A percentile compares a stretch with the other conserved stretches of the same genome.
Evolutionary conservation across 1,140 invertebrate genomes (phyloP).

Genomic region (Diabrotica virgifera): DNA sequence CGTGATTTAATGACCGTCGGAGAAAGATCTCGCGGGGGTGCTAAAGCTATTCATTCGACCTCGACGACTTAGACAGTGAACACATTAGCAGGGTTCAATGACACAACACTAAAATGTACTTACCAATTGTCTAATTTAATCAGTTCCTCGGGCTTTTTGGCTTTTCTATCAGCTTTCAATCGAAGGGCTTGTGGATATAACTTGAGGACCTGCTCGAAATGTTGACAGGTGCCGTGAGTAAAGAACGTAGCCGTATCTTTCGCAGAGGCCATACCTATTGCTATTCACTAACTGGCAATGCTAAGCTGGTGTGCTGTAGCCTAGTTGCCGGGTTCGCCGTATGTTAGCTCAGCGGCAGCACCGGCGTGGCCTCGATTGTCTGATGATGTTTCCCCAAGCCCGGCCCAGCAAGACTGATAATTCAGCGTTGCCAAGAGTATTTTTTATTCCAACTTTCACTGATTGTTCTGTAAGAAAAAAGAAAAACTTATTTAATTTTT

Average conservation of each 20-base stretch:
- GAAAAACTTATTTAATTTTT: too few relatives aligned
- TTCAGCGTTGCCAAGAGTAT: slow-evolving; percentile 35
- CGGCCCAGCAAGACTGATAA: slow-evolving; percentile 42
- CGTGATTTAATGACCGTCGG: slow-evolving; percentile 61
- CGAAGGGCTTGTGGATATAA: slow-evolving; percentile 83
- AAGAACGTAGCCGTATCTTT: slow-evolving; percentile 89
- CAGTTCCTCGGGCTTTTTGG: slow-evolving; percentile 88
- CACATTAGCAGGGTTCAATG: slow-evolving; percentile 51
- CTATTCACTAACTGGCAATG: slow-evolving; percentile 50
- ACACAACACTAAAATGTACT: slow-evolving; percentile 54
- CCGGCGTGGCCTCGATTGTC: slow-evolving; percentile 37
- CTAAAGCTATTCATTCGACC: slow-evolving; percentile 53
- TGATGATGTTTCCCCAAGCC: slow-evolving; percentile 43
- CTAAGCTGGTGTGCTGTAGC: slow-evolving; percentile 33
- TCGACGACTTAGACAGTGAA: slow-evolving; percentile 38
- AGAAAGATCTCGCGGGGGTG: slow-evolving; percentile 57
- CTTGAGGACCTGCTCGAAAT: slow-evolving; percentile 84
- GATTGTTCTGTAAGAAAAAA: too few relatives aligned
- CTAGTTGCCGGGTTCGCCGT: slow-evolving; percentile 18
- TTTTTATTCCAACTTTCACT: neutral
- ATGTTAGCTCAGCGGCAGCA: slow-evolving; percentile 20
- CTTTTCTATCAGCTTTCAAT: slow-evolving; percentile 81
- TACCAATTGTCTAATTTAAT: slow-evolving; percentile 92
- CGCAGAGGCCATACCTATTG: slow-evolving; percentile 70
- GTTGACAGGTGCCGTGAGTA: slow-evolving; percentile 77